A percentile compares a stretch with the other conserved stretches of the same genome.
Conservation (phyloP, 1,140 invertebrate genomes). For the Brachionus calyciflorus region DNA sequence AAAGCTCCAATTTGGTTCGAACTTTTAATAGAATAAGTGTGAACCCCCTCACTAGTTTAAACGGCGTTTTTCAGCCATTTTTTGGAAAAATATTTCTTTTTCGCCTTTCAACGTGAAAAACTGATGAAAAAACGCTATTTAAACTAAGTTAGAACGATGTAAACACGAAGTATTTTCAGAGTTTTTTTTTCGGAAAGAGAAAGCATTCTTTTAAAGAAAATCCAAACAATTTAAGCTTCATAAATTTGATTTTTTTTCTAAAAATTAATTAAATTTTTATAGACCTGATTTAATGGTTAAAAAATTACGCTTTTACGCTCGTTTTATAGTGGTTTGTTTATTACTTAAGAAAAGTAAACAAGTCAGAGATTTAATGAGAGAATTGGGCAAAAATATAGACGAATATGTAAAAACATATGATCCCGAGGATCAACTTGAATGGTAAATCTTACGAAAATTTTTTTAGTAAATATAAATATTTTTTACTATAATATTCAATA, state of each 20-base stretch:
- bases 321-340: constrained; percentile 93
- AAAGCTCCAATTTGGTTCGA: too few species aligned
- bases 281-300: constrained; percentile 93
- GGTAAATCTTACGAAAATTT: constrained; percentile 64
- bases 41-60: too few species aligned
- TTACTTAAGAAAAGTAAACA: constrained; percentile 89
- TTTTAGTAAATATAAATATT: not conserved
- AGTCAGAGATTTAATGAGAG: constrained; percentile 81
- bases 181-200: too few species aligned
- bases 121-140: too few species aligned
- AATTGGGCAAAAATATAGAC: constrained; percentile 75
- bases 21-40: too few species aligned
- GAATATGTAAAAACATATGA: constrained; percentile 92
- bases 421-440: constrained; percentile 91
- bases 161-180: too few species aligned
- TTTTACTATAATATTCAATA: not conserved
- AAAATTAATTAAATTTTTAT: not conserved
- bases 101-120: too few species aligned
- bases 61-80: too few species aligned
- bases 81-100: too few species aligned
- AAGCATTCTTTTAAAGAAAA: too few species aligned
- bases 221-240: too few species aligned
- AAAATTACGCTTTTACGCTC: constrained; percentile 89
- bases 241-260: not conserved
- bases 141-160: too few species aligned